These are phyloP conservation scores for Microtus oregoni DNA, from an alignment of 2,113 vertebrate species.

Conservation along the genomic window DNA sequence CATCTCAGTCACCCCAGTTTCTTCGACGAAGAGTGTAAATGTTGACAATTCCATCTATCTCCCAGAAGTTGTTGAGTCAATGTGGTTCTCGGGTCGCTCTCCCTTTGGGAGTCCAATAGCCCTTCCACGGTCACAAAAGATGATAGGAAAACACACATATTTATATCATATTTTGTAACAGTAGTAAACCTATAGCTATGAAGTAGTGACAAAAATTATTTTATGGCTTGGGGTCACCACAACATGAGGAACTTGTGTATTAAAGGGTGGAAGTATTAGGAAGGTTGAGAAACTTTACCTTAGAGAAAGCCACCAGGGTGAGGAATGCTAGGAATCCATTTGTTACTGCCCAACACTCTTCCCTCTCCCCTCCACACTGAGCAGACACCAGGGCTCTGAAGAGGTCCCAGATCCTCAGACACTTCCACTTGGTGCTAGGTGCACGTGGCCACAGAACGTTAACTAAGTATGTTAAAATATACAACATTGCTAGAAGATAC, in stretches of 20 bases:
- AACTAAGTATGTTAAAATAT: neutral
- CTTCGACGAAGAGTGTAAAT: fast-evolving
- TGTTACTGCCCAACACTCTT: fast-evolving
- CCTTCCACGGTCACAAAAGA: too few species aligned
- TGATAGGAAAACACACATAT: neutral
- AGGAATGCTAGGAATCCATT: neutral
- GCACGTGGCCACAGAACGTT: neutral
- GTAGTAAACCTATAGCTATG: neutral
- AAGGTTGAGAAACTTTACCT: neutral
- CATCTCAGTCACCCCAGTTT: fast-evolving
- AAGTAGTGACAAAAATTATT: too few species aligned
- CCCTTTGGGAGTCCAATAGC: neutral
- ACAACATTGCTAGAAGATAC: neutral
- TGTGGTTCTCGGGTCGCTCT: neutral
- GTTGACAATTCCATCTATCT: fast-evolving
- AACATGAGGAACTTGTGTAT: neutral
- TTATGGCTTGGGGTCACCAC: neutral
- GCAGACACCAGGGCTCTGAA: neutral
- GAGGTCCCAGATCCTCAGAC: neutral
- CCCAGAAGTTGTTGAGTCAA: neutral
- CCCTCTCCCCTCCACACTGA: neutral
- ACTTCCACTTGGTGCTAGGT: neutral
- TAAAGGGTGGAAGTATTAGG: neutral
- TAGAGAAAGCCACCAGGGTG: neutral
- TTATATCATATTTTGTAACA: neutral